Percentiles rank a stretch among this genome's conserved stretches.
These are phyloP conservation scores for Merops nubicus DNA, from an alignment of 2,113 vertebrate genomes.

Conservation along the genomic window DNA sequence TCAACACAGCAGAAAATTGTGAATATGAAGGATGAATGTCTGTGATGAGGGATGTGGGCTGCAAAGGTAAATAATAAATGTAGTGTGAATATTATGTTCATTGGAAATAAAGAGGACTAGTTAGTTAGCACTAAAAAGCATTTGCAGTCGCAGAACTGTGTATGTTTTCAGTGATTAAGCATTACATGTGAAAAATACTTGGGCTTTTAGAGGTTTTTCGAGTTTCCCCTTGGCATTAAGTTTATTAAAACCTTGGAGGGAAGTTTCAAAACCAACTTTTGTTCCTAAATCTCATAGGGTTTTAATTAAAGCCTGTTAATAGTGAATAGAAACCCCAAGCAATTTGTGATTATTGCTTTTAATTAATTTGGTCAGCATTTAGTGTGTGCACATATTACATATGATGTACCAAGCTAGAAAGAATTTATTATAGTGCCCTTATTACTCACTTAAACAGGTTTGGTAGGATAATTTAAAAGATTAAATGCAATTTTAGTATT, in stretches of 20 bases:
- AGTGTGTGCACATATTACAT: slow-evolving; percentile 31
- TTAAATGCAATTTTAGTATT: not conserved
- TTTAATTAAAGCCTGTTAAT: slow-evolving; percentile 65
- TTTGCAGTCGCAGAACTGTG: slow-evolving; percentile 10
- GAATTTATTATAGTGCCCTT: not conserved
- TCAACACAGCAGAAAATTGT: slow-evolving; percentile 64
- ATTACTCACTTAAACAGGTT: not conserved
- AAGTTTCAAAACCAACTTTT: slow-evolving; percentile 53
- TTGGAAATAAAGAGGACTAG: slow-evolving; percentile 49
- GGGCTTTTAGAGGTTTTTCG: slow-evolving; percentile 22
- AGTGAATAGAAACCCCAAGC: slow-evolving; percentile 59
- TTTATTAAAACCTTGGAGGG: slow-evolving; percentile 56
- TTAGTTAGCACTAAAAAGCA: slow-evolving; percentile 26
- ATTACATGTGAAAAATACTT: slow-evolving; percentile 29
- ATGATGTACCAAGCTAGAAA: not conserved
- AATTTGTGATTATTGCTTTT: slow-evolving; percentile 60
- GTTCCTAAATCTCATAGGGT: slow-evolving; percentile 52
- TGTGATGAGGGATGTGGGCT: slow-evolving; percentile 62
- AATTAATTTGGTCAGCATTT: slow-evolving; percentile 57
- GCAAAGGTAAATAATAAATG: slow-evolving; percentile 65
- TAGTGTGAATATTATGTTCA: slow-evolving; percentile 51
- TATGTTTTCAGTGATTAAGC: slow-evolving; percentile 37
- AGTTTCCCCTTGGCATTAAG: slow-evolving; percentile 61
- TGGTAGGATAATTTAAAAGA: not conserved
- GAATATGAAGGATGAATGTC: slow-evolving; percentile 51